Conservation (phyloP, 2,797 vertebrate genomes). For the Enteromius treurensis region DNA sequence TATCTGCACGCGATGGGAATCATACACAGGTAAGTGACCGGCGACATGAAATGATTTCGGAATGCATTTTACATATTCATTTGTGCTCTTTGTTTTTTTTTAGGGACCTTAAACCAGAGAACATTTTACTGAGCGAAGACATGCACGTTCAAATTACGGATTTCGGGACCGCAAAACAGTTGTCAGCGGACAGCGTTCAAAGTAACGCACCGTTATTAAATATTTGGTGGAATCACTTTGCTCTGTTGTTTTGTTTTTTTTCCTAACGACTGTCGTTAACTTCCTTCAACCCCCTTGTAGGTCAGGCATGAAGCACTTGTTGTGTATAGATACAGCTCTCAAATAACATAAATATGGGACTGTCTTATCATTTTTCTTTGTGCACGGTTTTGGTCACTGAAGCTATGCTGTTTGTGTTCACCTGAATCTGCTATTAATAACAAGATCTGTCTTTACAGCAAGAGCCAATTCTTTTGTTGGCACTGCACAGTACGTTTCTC, state of each 20-base stretch:
- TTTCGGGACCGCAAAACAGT: constrained; percentile 97
- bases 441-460: constrained; percentile 71
- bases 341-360: constrained; percentile 43
- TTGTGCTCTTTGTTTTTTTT: constrained; percentile 40
- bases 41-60: background rate
- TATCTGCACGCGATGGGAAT: constrained; percentile 97
- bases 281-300: constrained; percentile 24
- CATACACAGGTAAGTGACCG: constrained; percentile 89
- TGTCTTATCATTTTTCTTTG: background rate
- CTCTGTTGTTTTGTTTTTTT: constrained; percentile 14
- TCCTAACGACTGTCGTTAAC: constrained; percentile 7
- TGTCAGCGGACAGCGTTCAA: constrained; percentile 94
- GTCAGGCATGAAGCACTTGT: constrained; percentile 38
- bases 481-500: constrained; percentile 98
- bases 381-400: background rate
- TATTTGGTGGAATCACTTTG: background rate
- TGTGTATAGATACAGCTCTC: constrained; percentile 41
- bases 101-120: constrained; percentile 98
- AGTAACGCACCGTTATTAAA: constrained; percentile 68
- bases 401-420: background rate
- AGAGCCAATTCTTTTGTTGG: constrained; percentile 99
- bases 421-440: background rate
- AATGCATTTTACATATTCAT: background rate
- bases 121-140: constrained; percentile 96
- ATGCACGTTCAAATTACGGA: constrained; percentile 99